Base-by-base conservation (phyloP, 2,113 vertebrate genomes). In the Oryzias celebensis region DNA sequence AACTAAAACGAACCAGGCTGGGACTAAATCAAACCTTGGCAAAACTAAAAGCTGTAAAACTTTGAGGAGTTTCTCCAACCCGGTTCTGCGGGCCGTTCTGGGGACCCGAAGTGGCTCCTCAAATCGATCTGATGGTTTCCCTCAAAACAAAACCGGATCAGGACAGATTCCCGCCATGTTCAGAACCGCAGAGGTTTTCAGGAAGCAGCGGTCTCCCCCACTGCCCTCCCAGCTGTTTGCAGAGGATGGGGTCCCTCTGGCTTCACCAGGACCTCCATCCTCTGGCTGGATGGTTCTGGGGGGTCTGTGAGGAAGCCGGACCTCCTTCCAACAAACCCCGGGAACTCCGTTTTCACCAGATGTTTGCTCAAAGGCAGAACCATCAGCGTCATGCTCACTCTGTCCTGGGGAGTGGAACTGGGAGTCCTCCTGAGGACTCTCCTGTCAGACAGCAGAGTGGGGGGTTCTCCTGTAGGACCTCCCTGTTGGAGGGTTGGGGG, bases 1-100 rank as follows among this genome's bases (percentile, higher is more conserved):
- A 20, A 20, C 20, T 20, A 20, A 92, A 94, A 94, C 79, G 84
- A 88, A 87, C 83, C 86, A 82, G 92, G 93, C 94, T 96, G 95
- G 93, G 93, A 94, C 94, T 94, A 94, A 96, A 95, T 96, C 96
- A 98, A 98, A 99, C 97, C 96, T 98, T 98, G 96, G 97, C 95
- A 98, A 85, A 81, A 86, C 81, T 74, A 75, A 54, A 58, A 66
- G 23, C 67, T 50, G n/a, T 46, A 73, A 63, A 77, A 65, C 92
- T 91, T 92, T 84, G 93, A 94, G 94, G 94, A 93, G 94, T 93
- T 92, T 93, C 47, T 28, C 26, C 26, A 49, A 91, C 84, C 82
- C 89, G 89, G 91, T 92, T 94, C 92, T 93, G 95, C 90, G 91
- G 85, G 91, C 94, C 92, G 93, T 94, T 91, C 92, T 92, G 78